Evolutionary conservation across 1,140 invertebrate species (phyloP), one percentile per base, ranked within the genome.

Genomic region (Wiebesia pumilae): DNA sequence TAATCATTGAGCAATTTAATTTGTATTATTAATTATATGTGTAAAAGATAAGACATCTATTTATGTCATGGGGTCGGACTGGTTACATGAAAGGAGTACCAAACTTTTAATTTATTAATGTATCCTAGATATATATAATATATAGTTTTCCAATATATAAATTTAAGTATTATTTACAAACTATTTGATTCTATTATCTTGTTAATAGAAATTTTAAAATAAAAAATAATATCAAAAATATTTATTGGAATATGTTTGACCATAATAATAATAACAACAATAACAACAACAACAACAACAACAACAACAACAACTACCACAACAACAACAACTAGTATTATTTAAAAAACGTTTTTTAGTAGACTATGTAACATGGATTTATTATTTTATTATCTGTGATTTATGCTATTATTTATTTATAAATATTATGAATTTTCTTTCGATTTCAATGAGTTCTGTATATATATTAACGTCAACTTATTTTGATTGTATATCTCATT

Each of bases 61-160:
- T 43, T 75, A n/a, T 38, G 69, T 43, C 40, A 43, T 43, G 71
- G 10, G 38, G 71, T 75, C 38, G 71, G 71, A 75, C 71, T 75
- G 40, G 71, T 75, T 38, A 75, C 24, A n/a, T 21, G 69, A 73
- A 40, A n/a, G 69, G 12, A 4, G 21, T 27, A 14, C 3, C 24
- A 62, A 27, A 75, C 6, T 43, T 75, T 38, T 14, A 12, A 24
- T n/a, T n/a, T 75, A 71, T 33, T 33, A 35, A 35, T 71, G 69
- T 3, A 38, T 21, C 40, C 14, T 75, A 75, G 35, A 1, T 43
- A 75, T 3, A 75, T 43, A 24, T 43, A 40, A 40, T 43, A 73
- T 43, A 2, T 43, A 75, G 0, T 43, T 75, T 75, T 75, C 43
- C 7, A 10, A 43, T 43, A 16, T 24, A 71, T 38, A 38, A 38